These are phyloP conservation scores for Tetraneura akinire DNA, from an alignment of 1,140 invertebrate genomes.

Conservation along the genomic window DNA sequence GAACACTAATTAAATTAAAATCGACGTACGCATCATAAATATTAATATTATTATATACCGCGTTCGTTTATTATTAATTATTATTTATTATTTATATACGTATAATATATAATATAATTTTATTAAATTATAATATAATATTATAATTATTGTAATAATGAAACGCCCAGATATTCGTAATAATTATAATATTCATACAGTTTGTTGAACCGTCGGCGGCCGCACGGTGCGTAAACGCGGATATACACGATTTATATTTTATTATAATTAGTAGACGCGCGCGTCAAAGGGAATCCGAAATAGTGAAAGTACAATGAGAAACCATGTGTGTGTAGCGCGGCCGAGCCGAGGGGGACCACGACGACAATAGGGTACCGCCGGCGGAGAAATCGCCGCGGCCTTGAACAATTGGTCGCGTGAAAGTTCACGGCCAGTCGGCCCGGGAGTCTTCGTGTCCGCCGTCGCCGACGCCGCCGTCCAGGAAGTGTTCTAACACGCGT, in stretches of 20 bases:
- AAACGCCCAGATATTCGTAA: no score
- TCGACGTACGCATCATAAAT: no score
- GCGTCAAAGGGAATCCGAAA: conserved; percentile 27
- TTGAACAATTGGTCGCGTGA: conserved; percentile 44
- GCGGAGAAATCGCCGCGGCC: conserved; percentile 49
- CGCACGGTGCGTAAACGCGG: conserved; percentile 6
- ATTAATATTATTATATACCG: neutral
- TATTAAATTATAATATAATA: no score
- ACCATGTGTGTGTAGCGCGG: neutral
- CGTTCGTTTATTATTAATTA: neutral
- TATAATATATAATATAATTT: no score
- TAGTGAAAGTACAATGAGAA: conserved; percentile 42
- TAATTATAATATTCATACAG: no score
- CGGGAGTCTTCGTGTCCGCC: conserved; percentile 44
- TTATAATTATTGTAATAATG: no score
- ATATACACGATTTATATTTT: neutral
- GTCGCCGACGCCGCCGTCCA: neutral
- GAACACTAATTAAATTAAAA: no score
- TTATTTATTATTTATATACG: no score
- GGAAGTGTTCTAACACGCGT: neutral
- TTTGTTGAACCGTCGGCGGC: conserved; percentile 1
- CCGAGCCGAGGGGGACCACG: neutral
- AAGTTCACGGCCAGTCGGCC: conserved; percentile 48
- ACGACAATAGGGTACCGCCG: conserved; percentile 26
- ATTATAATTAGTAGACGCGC: conserved; percentile 29